Conservation (phyloP, 2,888 invertebrate genomes). For the Tyria jacobaeae region DNA sequence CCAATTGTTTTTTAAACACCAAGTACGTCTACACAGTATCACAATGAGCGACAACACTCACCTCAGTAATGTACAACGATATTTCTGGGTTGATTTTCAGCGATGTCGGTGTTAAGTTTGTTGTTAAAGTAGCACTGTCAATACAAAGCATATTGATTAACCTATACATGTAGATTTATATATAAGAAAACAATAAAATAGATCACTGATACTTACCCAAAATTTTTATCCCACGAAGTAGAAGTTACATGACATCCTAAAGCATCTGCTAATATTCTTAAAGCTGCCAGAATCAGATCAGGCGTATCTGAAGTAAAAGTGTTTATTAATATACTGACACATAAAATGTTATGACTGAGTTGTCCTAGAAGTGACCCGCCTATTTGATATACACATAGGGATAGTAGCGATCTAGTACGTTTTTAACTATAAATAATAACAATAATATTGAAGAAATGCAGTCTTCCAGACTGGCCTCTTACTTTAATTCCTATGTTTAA, state of each 20-base stretch:
- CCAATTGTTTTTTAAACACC: too few species aligned
- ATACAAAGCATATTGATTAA: not conserved
- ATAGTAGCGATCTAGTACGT: too few species aligned
- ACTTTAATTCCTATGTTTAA: too few species aligned
- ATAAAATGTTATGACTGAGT: not conserved
- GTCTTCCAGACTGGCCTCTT: too few species aligned
- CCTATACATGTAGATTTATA: not conserved
- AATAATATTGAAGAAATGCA: too few species aligned
- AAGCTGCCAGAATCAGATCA: slow-evolving; percentile 89
- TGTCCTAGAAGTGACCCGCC: too few species aligned
- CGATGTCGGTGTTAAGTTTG: slow-evolving; percentile 71
- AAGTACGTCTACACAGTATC: too few species aligned
- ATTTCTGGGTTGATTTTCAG: slow-evolving; percentile 74
- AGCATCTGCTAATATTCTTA: slow-evolving; percentile 92
- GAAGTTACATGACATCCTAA: slow-evolving; percentile 92
- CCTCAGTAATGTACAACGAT: slow-evolving; percentile 76
- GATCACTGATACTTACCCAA: slow-evolving; percentile 64
- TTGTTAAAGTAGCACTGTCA: slow-evolving; percentile 73
- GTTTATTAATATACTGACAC: not conserved
- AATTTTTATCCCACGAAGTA: slow-evolving; percentile 93
- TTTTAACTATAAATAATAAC: too few species aligned
- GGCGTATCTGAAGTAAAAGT: slow-evolving; percentile 85
- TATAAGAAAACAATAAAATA: not conserved
- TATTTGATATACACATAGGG: too few species aligned
- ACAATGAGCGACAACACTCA: slow-evolving; percentile 45